Evolutionary conservation across 2,888 invertebrate genomes (phyloP).

Genomic region (Cheilosia soror): DNA sequence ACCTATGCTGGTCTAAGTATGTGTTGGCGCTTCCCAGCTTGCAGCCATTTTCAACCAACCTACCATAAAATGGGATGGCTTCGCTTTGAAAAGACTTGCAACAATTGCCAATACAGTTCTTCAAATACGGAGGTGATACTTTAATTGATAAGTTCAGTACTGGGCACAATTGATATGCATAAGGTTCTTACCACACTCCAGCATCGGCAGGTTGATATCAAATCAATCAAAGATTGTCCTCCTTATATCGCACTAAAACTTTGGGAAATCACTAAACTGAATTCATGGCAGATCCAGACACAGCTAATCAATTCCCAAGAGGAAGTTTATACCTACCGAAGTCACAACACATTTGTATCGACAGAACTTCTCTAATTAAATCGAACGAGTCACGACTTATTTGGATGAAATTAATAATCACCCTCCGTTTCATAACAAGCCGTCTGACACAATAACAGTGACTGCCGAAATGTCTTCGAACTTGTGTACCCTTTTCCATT

Average conservation of each 20-base stretch:
- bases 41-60: too few species aligned
- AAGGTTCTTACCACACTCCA: too few species aligned
- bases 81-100: too few species aligned
- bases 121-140: too few species aligned
- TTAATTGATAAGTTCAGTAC: too few species aligned
- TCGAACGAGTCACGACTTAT: constrained; percentile 35
- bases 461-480: constrained; percentile 40
- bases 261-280: constrained; percentile 3
- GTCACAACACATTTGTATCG: constrained; percentile 37
- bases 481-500: constrained; percentile 48
- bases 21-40: too few species aligned
- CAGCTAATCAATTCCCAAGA: constrained; percentile 11
- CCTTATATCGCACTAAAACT: neutral
- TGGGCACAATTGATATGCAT: too few species aligned
- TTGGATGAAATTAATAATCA: constrained; percentile 54
- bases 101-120: too few species aligned
- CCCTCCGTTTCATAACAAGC: constrained; percentile 39
- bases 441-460: constrained; percentile 30
- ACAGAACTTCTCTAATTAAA: constrained; percentile 40
- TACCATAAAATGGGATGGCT: too few species aligned
- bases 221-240: neutral
- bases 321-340: constrained; percentile 25
- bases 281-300: neutral
- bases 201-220: too few species aligned
- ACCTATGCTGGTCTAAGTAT: too few species aligned